Evolutionary conservation across 2,888 invertebrate species (phyloP).

Genomic region (Pristionchus fissidentatus): DNA sequence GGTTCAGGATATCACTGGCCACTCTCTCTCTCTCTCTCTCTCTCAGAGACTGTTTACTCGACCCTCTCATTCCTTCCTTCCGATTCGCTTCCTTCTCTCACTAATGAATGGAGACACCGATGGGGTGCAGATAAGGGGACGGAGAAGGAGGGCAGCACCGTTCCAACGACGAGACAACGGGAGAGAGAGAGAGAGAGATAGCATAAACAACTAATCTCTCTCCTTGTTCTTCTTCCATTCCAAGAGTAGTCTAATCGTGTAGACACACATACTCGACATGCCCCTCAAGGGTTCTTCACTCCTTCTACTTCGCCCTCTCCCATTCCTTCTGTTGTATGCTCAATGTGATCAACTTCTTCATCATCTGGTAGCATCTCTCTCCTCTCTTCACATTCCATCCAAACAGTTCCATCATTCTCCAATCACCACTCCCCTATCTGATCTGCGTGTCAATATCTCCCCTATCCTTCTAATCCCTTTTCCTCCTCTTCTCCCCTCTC

Average conservation of each 20-base stretch:
- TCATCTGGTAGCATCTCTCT: neutral
- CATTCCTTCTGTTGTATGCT: too few relatives aligned
- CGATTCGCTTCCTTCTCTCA: neutral
- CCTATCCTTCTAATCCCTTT: conserved; percentile 1
- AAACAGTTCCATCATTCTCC: neutral
- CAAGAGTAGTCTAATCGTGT: too few relatives aligned
- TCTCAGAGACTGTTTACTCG: neutral
- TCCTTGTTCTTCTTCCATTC: too few relatives aligned
- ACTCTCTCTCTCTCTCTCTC: neutral
- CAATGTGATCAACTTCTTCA: too few relatives aligned
- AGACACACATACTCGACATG: conserved; percentile 16
- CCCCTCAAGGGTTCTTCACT: neutral
- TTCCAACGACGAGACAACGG: too few relatives aligned
- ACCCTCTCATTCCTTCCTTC: conserved; percentile 26
- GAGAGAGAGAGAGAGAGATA: too few relatives aligned
- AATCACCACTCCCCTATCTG: conserved; percentile 5
- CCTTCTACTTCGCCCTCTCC: too few relatives aligned
- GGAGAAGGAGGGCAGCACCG: too few relatives aligned
- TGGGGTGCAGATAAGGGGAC: too few relatives aligned
- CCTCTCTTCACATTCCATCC: neutral
- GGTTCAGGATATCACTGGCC: conserved; percentile 19
- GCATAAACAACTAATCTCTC: too few relatives aligned
- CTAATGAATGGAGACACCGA: neutral
- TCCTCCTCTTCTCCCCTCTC: neutral
- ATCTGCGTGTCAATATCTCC: conserved; percentile 11